A percentile compares a stretch with the other conserved stretches of the same genome.
Evolutionary conservation across 2,797 vertebrate species (phyloP).

Genomic region (Galaxias olidus): DNA sequence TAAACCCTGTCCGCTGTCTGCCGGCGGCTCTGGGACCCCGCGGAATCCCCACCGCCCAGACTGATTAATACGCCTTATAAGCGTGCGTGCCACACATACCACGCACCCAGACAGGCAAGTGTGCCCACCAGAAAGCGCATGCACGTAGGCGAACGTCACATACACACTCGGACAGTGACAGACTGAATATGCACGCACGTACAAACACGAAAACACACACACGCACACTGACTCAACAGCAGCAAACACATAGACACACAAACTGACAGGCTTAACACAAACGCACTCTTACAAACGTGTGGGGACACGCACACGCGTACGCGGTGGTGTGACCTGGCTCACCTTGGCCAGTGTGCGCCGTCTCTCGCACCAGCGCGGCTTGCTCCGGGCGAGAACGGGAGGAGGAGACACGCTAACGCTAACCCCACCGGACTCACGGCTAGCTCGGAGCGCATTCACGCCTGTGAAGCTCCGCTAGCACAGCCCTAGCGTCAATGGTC

Average conservation of each 20-base stretch:
- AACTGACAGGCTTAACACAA: too few species aligned
- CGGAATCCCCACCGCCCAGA: conserved; percentile 9
- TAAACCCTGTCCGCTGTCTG: too few species aligned
- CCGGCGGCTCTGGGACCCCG: too few species aligned
- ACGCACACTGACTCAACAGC: not conserved
- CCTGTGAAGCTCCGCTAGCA: too few species aligned
- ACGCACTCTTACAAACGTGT: too few species aligned
- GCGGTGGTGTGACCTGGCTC: conserved; percentile 33
- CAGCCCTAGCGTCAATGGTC: too few species aligned
- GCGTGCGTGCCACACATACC: not conserved
- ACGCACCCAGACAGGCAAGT: too few species aligned
- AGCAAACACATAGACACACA: not conserved
- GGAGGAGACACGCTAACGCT: conserved; percentile 15
- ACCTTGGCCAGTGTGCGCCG: conserved; percentile 47
- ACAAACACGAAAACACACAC: conserved; percentile 8
- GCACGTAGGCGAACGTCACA: not conserved
- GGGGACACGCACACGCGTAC: not conserved
- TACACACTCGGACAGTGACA: too few species aligned
- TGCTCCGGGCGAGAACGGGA: conserved; percentile 28
- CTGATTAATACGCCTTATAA: conserved; percentile 24
- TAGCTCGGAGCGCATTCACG: too few species aligned
- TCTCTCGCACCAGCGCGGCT: conserved; percentile 20
- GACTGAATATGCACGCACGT: not conserved
- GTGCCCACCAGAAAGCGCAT: too few species aligned
- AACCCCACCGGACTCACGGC: too few species aligned